phyloP scores from a whole-genome alignment of 2,888 invertebrate species.

The Leucoptera coffeella region DNA sequence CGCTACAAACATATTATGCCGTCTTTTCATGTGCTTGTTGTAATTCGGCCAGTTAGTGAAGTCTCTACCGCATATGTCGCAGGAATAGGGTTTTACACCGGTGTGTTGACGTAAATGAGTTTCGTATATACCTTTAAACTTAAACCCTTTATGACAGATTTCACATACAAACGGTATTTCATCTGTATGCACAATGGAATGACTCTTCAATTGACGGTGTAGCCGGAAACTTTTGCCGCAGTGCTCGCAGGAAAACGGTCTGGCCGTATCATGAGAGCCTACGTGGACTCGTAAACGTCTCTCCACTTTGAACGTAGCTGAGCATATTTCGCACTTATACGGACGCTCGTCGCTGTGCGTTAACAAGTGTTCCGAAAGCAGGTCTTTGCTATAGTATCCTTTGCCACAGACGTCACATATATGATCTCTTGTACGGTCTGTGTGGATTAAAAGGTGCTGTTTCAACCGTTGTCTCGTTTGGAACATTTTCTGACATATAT shows the following conservation, averaged over 20 bases:
- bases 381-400: conserved; percentile 5
- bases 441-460: conserved; percentile 45
- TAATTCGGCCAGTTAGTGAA: conserved; percentile 67
- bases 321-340: conserved; percentile 5
- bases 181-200: conserved; percentile 59
- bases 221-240: conserved; percentile 22
- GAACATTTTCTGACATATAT: conserved; percentile 4
- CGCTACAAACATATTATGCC: conserved; percentile 35
- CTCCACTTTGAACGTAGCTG: conserved; percentile 1
- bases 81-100: conserved; percentile 56
- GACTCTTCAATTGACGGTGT: conserved; percentile 56
- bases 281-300: conserved; percentile 2
- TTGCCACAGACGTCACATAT: conserved; percentile 7
- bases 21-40: conserved; percentile 62
- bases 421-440: conserved; percentile 11
- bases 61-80: conserved; percentile 50
- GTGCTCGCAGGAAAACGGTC: conserved; percentile 5
- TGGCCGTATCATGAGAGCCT: conserved; percentile 1
- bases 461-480: not conserved
- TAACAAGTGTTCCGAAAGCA: conserved; percentile 1
- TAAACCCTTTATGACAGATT: conserved; percentile 57
- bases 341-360: conserved; percentile 4
- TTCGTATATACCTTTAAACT: conserved; percentile 58
- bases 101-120: conserved; percentile 57
- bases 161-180: conserved; percentile 62